phyloP scores from a whole-genome alignment of 2,797 vertebrate genomes.

The Silurus lanzhouensis region DNA sequence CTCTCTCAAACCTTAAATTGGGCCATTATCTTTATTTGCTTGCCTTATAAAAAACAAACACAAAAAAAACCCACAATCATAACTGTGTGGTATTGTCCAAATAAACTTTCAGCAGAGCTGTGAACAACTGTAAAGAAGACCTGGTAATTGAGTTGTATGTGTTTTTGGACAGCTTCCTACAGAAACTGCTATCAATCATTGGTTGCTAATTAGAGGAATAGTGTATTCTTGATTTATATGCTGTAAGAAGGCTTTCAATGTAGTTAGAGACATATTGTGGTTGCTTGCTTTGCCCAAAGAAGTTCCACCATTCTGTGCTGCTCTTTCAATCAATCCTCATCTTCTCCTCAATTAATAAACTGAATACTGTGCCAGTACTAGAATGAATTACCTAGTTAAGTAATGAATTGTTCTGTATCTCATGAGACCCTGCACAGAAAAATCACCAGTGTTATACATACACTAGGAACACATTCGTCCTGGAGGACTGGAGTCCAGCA shows the following conservation, averaged over 20 bases:
- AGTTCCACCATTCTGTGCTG: slow-evolving; percentile 22
- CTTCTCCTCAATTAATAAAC: not conserved
- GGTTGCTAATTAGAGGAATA: not conserved
- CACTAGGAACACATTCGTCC: not conserved
- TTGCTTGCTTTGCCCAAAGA: slow-evolving; percentile 18
- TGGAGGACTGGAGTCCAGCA: not conserved
- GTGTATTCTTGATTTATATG: not conserved
- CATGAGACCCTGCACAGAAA: not conserved
- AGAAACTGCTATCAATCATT: not conserved
- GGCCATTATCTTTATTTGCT: not conserved
- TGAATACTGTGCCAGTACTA: not conserved
- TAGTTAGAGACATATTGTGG: not conserved
- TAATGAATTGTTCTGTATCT: slow-evolving; percentile 4
- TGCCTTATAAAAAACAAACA: not conserved
- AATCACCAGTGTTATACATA: slow-evolving; percentile 4
- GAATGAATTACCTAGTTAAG: not conserved
- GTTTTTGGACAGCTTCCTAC: slow-evolving; percentile 6
- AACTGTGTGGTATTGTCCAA: slow-evolving; percentile 3
- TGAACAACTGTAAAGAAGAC: not conserved
- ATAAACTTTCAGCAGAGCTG: not conserved
- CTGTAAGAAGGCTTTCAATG: not conserved
- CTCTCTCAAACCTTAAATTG: not conserved
- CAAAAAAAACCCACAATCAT: no score
- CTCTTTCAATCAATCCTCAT: not conserved
- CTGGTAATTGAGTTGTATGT: not conserved